phyloP scores from a whole-genome alignment of 2,113 vertebrate species.

The Neoarius graeffei region DNA sequence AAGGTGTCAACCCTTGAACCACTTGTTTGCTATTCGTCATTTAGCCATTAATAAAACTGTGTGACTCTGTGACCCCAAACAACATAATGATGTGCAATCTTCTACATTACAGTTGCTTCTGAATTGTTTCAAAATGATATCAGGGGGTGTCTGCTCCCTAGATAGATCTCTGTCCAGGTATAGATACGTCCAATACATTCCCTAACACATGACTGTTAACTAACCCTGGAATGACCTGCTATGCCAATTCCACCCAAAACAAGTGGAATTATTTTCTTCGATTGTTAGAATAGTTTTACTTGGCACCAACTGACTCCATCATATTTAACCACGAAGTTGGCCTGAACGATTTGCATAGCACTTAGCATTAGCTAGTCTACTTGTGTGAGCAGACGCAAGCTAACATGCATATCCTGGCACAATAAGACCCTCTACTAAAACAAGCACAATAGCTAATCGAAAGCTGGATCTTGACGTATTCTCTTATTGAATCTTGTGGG shows the following conservation, averaged over 20 bases:
- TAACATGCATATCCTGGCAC: slow-evolving; percentile 46
- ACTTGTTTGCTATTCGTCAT: not conserved
- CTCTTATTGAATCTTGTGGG: not conserved
- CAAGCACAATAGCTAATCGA: slow-evolving; percentile 13
- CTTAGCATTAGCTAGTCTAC: slow-evolving; percentile 10
- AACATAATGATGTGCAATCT: slow-evolving; percentile 57
- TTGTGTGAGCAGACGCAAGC: slow-evolving; percentile 43
- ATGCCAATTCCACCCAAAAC: slow-evolving; percentile 29
- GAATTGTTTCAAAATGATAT: slow-evolving; percentile 70
- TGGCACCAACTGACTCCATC: slow-evolving; percentile 48
- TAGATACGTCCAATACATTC: slow-evolving; percentile 48
- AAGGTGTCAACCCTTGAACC: not conserved
- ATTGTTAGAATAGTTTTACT: slow-evolving; percentile 31
- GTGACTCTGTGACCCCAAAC: slow-evolving; percentile 29
- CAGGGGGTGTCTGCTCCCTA: slow-evolving; percentile 66
- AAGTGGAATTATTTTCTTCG: slow-evolving; percentile 8
- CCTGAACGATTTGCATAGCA: slow-evolving; percentile 32
- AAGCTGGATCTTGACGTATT: not conserved
- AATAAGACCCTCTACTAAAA: slow-evolving; percentile 46
- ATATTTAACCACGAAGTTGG: slow-evolving; percentile 45
- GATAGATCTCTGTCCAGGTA: slow-evolving; percentile 69
- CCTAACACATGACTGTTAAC: slow-evolving; percentile 49
- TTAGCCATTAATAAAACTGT: slow-evolving; percentile 38
- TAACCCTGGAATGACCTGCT: slow-evolving; percentile 61
- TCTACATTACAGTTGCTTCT: slow-evolving; percentile 70